A percentile compares a stretch with the other conserved stretches of the same genome.
phyloP scores from a whole-genome alignment of 2,113 vertebrate genomes.

The Lophius piscatorius region DNA sequence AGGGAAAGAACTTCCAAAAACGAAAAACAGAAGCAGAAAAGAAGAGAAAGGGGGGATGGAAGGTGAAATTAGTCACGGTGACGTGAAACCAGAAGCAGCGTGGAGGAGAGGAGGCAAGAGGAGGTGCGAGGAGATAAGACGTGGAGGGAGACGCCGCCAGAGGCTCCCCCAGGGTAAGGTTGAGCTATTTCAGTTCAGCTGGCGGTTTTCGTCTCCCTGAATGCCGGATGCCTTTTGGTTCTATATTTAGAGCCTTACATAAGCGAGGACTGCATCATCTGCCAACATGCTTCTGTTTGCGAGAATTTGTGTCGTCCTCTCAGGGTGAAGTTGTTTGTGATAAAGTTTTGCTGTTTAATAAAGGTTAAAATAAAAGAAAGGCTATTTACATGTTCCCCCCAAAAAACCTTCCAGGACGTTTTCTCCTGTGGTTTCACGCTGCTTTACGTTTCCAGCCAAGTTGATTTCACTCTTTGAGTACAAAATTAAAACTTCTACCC shows the following conservation, averaged over 20 bases:
- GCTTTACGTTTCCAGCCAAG: too few relatives aligned
- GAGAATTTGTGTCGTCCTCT: conserved; percentile 1
- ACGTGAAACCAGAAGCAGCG: conserved; percentile 16
- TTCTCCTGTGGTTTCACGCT: too few relatives aligned
- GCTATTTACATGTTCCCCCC: background rate
- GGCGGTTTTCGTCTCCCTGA: conserved; percentile 48
- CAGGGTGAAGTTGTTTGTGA: background rate
- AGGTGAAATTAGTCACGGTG: conserved; percentile 24
- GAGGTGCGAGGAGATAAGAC: conserved; percentile 14
- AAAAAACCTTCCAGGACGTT: too few relatives aligned
- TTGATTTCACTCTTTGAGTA: too few relatives aligned
- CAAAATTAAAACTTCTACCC: too few relatives aligned
- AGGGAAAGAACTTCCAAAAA: background rate
- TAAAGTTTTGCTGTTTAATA: conserved; percentile 23
- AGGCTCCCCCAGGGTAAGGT: conserved; percentile 40
- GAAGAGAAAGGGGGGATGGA: conserved; percentile 7
- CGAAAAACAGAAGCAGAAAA: conserved; percentile 11
- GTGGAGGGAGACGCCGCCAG: background rate
- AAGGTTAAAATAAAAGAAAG: conserved; percentile 15
- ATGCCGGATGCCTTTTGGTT: conserved; percentile 23
- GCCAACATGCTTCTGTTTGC: conserved; percentile 33
- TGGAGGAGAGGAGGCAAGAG: background rate
- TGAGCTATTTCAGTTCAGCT: conserved; percentile 46
- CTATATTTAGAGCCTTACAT: conserved; percentile 69
- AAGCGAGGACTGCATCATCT: conserved; percentile 62